phyloP scores from a whole-genome alignment of 2,797 vertebrate genomes.

The Eutrigla gurnardus region DNA sequence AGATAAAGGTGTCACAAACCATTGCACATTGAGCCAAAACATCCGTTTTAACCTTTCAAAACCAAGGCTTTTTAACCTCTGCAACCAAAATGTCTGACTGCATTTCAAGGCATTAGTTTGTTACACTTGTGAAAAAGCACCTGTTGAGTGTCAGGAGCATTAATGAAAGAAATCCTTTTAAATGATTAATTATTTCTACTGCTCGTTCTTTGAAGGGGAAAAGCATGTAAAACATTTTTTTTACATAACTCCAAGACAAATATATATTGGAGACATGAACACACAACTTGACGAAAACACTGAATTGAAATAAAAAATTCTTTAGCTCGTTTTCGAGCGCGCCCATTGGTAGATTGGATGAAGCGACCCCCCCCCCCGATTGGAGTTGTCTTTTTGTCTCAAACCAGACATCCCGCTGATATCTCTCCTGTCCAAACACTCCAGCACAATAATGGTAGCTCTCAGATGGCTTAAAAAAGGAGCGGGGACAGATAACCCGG shows the following conservation, averaged over 20 bases:
- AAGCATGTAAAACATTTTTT: background rate
- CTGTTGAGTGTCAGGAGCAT: conserved; percentile 11
- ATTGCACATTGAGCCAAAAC: background rate
- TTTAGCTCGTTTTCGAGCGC: background rate
- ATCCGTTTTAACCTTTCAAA: background rate
- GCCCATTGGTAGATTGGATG: background rate
- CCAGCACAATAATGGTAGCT: conserved; percentile 78
- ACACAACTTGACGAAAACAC: background rate
- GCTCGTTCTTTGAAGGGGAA: background rate
- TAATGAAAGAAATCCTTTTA: conserved; percentile 1
- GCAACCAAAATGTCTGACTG: background rate
- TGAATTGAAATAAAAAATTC: background rate
- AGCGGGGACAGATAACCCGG: conserved; percentile 73
- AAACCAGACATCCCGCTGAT: conserved; percentile 79
- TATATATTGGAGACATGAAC: background rate
- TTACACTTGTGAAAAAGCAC: conserved; percentile 7
- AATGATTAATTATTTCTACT: background rate
- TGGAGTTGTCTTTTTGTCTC: conserved; percentile 64
- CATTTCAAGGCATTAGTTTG: background rate
- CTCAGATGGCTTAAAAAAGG: conserved; percentile 75
- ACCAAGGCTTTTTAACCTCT: background rate
- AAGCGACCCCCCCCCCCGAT: conserved; percentile 54
- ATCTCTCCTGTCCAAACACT: conserved; percentile 82
- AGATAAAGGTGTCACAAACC: background rate
- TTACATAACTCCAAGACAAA: background rate